phyloP scores from a whole-genome alignment of 1,140 invertebrate genomes.

The Drosophila pruinosa region DNA sequence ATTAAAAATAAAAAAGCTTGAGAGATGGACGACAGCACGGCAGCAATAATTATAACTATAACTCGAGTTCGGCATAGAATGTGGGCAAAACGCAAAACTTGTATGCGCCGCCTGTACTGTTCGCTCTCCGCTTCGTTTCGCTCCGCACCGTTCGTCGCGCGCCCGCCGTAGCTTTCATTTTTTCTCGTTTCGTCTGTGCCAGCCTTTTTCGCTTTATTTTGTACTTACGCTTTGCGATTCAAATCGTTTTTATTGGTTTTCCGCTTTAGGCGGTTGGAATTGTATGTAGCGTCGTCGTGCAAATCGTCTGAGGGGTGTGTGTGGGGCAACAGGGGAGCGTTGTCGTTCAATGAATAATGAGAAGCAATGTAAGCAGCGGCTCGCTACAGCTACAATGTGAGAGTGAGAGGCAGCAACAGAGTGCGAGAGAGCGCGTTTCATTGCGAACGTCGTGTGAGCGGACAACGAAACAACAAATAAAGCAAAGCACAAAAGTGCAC shows the following conservation, averaged over 20 bases:
- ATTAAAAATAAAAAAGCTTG: conserved; percentile 75
- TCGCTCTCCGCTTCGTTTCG: conserved; percentile 27
- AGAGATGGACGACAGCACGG: conserved; percentile 38
- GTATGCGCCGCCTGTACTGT: conserved; percentile 77
- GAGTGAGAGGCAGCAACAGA: conserved; percentile 13
- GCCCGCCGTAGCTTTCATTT: conserved; percentile 69
- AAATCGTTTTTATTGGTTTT: conserved; percentile 82
- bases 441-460: conserved; percentile 37
- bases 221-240: conserved; percentile 81
- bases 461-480: conserved; percentile 70
- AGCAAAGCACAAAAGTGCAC: conserved; percentile 78
- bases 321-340: conserved; percentile 36
- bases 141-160: conserved; percentile 31
- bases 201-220: conserved; percentile 78
- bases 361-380: conserved; percentile 65
- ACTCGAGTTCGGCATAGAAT: conserved; percentile 77
- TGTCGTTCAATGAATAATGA: conserved; percentile 79
- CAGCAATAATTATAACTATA: conserved; percentile 81
- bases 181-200: conserved; percentile 56
- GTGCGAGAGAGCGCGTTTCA: conserved; percentile 22
- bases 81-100: conserved; percentile 76
- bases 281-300: conserved; percentile 72
- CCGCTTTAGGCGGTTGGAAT: conserved; percentile 76
- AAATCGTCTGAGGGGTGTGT: conserved; percentile 50
- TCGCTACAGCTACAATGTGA: conserved; percentile 1